phyloP scores from a whole-genome alignment of 2,888 invertebrate genomes.

The Isotomurus palustris region DNA sequence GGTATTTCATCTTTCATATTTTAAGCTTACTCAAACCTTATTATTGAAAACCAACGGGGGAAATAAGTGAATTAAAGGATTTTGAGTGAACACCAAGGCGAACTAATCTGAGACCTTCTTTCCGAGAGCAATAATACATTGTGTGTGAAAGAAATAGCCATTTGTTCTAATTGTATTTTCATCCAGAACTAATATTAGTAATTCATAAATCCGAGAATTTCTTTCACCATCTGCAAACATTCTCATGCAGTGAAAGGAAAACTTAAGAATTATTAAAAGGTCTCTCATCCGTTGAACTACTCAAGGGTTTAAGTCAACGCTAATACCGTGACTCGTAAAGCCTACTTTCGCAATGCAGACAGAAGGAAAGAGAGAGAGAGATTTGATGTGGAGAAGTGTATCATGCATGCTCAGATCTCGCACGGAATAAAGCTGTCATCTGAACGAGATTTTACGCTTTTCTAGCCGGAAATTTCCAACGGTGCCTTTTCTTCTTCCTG shows the following conservation, averaged over 20 bases:
- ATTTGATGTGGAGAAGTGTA: neutral
- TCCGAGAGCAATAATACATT: no score
- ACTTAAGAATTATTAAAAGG: conserved; percentile 17
- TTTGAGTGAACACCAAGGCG: no score
- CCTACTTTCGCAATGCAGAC: no score
- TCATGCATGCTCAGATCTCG: conserved; percentile 1
- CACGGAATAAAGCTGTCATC: neutral
- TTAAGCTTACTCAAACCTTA: no score
- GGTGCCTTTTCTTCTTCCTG: neutral
- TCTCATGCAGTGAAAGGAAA: conserved; percentile 18
- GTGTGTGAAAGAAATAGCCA: no score
- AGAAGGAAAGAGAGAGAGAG: neutral
- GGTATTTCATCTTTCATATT: no score
- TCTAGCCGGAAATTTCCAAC: conserved; percentile 1
- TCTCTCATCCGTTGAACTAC: no score
- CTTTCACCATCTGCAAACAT: conserved; percentile 13
- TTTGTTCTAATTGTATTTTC: conserved; percentile 15
- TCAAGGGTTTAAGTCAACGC: no score
- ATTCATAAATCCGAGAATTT: conserved; percentile 20
- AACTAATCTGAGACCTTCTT: no score
- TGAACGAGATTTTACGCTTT: neutral
- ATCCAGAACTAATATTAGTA: conserved; percentile 18
- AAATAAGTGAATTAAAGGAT: no score
- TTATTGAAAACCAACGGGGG: no score
- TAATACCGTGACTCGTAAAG: no score